Percentiles rank a stretch among this genome's conserved stretches.
Evolutionary conservation across 2,888 invertebrate genomes (phyloP).

Genomic region (Ophonus ardosiacus): DNA sequence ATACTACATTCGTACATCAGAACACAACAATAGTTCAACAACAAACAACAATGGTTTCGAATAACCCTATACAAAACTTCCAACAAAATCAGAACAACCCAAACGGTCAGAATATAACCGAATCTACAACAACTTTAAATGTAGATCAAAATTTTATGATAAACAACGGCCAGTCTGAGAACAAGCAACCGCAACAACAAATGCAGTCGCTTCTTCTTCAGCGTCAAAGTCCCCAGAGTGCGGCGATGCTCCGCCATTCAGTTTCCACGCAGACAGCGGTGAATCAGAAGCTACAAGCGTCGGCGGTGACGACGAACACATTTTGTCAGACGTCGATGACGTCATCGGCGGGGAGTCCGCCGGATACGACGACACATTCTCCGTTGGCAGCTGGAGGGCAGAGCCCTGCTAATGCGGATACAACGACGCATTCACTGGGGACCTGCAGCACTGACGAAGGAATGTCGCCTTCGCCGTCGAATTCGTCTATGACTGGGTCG

Average conservation of each 20-base stretch:
- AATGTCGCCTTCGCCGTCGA: constrained; percentile 74
- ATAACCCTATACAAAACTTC: constrained; percentile 78
- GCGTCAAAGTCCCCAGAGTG: constrained; percentile 70
- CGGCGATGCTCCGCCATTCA: constrained; percentile 79
- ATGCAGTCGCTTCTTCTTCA: constrained; percentile 72
- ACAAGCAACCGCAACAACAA: constrained; percentile 69
- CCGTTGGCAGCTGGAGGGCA: constrained; percentile 82
- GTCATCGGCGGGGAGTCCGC: constrained; percentile 81
- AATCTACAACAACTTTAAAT: constrained; percentile 76
- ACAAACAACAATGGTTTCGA: constrained; percentile 87
- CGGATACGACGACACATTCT: constrained; percentile 91
- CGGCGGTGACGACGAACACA: constrained; percentile 74
- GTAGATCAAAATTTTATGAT: constrained; percentile 81
- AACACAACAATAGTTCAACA: constrained; percentile 92
- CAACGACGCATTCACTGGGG: constrained; percentile 72
- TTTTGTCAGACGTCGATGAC: constrained; percentile 75
- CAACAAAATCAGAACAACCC: constrained; percentile 72
- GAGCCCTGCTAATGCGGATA: constrained; percentile 75
- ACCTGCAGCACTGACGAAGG: constrained; percentile 75
- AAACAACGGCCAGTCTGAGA: constrained; percentile 71
- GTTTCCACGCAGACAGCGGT: constrained; percentile 87
- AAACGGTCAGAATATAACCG: constrained; percentile 71
- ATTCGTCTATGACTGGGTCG: constrained; percentile 71
- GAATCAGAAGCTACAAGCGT: constrained; percentile 75
- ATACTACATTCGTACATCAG: constrained; percentile 88